These are phyloP conservation scores for Hyphantria cunea DNA, from an alignment of 1,140 invertebrate genomes.

Conservation along the genomic window DNA sequence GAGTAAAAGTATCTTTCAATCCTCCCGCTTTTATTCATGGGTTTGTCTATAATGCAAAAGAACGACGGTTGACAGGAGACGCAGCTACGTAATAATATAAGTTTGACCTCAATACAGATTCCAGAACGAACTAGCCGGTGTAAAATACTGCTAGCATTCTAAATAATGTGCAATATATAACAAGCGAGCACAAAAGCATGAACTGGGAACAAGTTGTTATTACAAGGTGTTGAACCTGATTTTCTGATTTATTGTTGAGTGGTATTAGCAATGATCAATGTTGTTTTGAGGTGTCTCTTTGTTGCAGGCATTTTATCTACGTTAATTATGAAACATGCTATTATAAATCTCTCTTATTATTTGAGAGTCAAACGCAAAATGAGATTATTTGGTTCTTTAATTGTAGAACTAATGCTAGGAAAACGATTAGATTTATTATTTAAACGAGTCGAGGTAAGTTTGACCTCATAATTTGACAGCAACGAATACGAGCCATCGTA, in stretches of 20 bases:
- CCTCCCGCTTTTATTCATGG: constrained; percentile 17
- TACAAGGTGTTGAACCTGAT: constrained; percentile 56
- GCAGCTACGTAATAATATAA: constrained; percentile 38
- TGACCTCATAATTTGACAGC: constrained; percentile 4
- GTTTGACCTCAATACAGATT: constrained; percentile 43
- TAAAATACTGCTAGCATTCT: constrained; percentile 44
- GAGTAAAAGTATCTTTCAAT: constrained; percentile 15
- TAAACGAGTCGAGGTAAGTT: constrained; percentile 10
- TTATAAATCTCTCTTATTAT: constrained; percentile 24
- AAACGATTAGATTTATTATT: neutral
- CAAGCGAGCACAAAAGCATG: constrained; percentile 45
- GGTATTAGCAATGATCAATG: constrained; percentile 52
- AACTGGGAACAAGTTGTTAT: constrained; percentile 54
- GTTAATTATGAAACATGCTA: constrained; percentile 31
- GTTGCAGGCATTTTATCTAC: constrained; percentile 39
- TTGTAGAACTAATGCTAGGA: neutral
- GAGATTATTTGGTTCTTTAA: constrained; percentile 2
- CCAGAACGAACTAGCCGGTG: constrained; percentile 41
- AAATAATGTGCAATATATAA: constrained; percentile 50
- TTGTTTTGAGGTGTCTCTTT: constrained; percentile 43
- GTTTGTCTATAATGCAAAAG: constrained; percentile 42
- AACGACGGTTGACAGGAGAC: constrained; percentile 30
- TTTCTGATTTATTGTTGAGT: constrained; percentile 51
- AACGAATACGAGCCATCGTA: constrained; percentile 12
- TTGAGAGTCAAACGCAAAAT: too few relatives aligned